Percentiles rank a stretch among this genome's conserved stretches.
These are phyloP conservation scores for Mormyrus proboscirostris DNA, from an alignment of 2,797 vertebrate genomes.

Conservation along the genomic window DNA sequence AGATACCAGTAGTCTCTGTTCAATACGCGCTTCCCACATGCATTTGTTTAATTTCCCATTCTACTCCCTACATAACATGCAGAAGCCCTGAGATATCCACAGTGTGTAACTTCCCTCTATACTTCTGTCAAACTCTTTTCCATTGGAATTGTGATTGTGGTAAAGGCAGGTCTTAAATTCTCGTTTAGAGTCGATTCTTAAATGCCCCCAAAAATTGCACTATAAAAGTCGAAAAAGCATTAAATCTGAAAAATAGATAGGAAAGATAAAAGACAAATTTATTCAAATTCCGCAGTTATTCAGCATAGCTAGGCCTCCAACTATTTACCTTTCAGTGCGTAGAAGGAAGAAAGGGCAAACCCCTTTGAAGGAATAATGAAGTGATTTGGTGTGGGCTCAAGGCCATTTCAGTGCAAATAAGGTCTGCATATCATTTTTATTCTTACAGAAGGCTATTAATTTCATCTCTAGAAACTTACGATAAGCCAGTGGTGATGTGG, in stretches of 20 bases:
- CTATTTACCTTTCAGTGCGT: conserved; percentile 37
- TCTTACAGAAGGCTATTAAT: conserved; percentile 54
- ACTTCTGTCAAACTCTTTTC: conserved; percentile 6
- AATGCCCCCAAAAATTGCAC: not conserved
- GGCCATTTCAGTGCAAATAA: conserved; percentile 47
- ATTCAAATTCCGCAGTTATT: conserved; percentile 35
- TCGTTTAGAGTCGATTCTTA: not conserved
- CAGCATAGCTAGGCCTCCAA: conserved; percentile 27
- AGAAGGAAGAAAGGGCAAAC: conserved; percentile 36
- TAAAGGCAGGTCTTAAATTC: not conserved
- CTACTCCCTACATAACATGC: not conserved
- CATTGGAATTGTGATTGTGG: not conserved
- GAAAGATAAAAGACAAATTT: conserved; percentile 30
- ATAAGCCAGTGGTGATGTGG: conserved; percentile 24
- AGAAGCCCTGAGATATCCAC: not conserved
- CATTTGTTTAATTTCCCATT: conserved; percentile 20
- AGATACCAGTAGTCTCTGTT: conserved; percentile 14
- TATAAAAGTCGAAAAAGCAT: not conserved
- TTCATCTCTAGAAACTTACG: conserved; percentile 38
- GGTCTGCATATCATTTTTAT: conserved; percentile 62
- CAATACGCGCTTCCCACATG: not conserved
- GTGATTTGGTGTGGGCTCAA: conserved; percentile 61
- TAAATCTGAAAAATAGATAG: conserved; percentile 19
- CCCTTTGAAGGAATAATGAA: conserved; percentile 47
- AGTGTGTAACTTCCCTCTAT: not conserved